phyloP scores from a whole-genome alignment of 2,797 vertebrate genomes.

The Tinamus major region DNA sequence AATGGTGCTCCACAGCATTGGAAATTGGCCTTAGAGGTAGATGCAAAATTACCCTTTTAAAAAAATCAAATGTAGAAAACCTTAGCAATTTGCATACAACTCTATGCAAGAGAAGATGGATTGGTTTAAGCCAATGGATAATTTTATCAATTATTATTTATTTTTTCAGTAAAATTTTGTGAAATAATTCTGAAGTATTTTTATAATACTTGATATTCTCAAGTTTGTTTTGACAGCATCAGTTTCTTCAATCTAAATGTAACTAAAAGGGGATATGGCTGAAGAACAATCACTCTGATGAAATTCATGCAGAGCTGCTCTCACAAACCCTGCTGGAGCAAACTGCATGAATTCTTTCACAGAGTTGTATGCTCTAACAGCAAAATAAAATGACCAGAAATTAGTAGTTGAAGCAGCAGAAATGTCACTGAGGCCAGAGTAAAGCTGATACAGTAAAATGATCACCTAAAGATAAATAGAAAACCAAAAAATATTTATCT shows the following conservation, averaged over 20 bases:
- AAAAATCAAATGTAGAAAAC: not conserved
- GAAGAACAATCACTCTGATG: not conserved
- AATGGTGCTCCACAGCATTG: not conserved
- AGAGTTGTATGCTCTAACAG: not conserved
- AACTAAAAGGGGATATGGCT: not conserved
- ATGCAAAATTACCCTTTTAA: not conserved
- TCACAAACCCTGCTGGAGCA: not conserved
- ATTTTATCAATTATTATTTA: not conserved
- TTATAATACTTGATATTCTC: not conserved
- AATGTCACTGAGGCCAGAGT: conserved; percentile 20
- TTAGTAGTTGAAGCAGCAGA: not conserved
- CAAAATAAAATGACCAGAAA: conserved; percentile 26
- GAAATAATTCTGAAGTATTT: not conserved
- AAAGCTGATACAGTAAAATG: conserved; percentile 38
- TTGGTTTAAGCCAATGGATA: not conserved
- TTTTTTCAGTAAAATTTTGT: not conserved
- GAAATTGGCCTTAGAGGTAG: not conserved
- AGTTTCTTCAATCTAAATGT: not conserved
- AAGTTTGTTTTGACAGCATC: not conserved
- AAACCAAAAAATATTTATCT: conserved; percentile 49
- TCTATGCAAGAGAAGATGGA: not conserved
- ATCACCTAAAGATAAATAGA: conserved; percentile 60
- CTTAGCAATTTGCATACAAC: not conserved
- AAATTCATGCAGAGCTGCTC: not conserved
- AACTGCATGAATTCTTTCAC: not conserved